phyloP scores from a whole-genome alignment of 2,113 vertebrate genomes.

The Heteronetta atricapilla region DNA sequence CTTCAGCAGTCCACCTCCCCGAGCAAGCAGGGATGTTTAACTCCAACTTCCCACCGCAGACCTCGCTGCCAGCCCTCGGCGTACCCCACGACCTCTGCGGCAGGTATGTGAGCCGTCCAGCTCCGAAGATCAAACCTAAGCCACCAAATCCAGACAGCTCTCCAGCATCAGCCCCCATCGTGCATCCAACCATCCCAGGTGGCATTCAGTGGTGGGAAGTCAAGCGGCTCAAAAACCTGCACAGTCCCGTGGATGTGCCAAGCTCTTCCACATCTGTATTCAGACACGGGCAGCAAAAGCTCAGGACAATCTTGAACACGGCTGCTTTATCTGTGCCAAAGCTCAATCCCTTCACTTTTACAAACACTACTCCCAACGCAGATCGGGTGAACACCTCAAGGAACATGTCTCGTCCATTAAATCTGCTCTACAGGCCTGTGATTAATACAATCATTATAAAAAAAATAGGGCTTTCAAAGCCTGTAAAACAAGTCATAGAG shows the following conservation, averaged over 20 bases:
- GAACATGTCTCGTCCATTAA: not conserved
- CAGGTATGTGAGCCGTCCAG: not conserved
- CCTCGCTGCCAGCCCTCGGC: not conserved
- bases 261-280: not conserved
- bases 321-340: not conserved
- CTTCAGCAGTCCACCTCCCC: not conserved
- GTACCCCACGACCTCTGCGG: not conserved
- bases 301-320: not conserved
- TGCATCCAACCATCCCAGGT: not conserved
- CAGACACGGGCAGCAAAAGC: not conserved
- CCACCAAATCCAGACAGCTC: not conserved
- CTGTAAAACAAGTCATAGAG: conserved; percentile 20
- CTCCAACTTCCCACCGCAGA: not conserved
- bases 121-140: not conserved
- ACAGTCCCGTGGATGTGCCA: not conserved
- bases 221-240: not conserved
- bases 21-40: not conserved
- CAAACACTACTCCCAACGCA: not conserved
- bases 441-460: not conserved
- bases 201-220: accelerated
- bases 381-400: not conserved
- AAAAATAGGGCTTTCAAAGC: conserved; percentile 2
- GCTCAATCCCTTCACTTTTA: not conserved
- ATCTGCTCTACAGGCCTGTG: not conserved
- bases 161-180: not conserved